Evolutionary conservation across 2,888 invertebrate genomes (phyloP).

Genomic region (Lottia gigantea): DNA sequence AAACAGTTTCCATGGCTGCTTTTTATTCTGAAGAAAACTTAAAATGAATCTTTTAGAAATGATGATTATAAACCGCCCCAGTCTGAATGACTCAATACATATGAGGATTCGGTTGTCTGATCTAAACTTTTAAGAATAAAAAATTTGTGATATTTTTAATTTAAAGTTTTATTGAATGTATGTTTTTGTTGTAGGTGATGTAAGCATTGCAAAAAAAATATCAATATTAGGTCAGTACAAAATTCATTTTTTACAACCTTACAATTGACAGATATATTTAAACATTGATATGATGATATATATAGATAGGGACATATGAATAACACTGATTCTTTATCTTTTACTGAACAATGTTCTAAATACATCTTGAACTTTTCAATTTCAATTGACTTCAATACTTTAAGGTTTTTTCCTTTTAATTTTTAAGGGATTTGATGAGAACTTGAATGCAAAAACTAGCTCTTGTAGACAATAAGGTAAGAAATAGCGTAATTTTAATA

Average conservation of each 20-base stretch:
- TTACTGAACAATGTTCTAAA: not conserved
- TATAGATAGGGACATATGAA: conserved; percentile 37
- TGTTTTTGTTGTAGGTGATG: not conserved
- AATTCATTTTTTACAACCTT: not conserved
- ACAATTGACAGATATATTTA: not conserved
- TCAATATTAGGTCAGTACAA: not conserved
- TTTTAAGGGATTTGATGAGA: no score
- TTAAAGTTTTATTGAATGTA: not conserved
- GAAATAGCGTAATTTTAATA: not conserved
- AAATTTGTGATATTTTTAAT: no score
- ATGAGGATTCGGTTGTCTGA: not conserved
- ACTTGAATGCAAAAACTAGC: not conserved
- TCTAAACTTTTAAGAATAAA: not conserved
- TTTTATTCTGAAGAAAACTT: not conserved
- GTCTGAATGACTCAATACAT: not conserved
- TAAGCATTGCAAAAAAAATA: not conserved
- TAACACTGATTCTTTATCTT: conserved; percentile 22
- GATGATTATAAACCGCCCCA: conserved; percentile 6
- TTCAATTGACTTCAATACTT: not conserved
- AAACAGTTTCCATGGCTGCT: conserved; percentile 10
- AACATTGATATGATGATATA: conserved; percentile 24
- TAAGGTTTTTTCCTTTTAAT: no score
- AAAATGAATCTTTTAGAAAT: not conserved
- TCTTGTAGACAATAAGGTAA: not conserved
- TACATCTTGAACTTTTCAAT: not conserved